A percentile compares a stretch with the other conserved stretches of the same genome.
Evolutionary conservation across 2,888 invertebrate species (phyloP).

Genomic region (Baccha elongata): DNA sequence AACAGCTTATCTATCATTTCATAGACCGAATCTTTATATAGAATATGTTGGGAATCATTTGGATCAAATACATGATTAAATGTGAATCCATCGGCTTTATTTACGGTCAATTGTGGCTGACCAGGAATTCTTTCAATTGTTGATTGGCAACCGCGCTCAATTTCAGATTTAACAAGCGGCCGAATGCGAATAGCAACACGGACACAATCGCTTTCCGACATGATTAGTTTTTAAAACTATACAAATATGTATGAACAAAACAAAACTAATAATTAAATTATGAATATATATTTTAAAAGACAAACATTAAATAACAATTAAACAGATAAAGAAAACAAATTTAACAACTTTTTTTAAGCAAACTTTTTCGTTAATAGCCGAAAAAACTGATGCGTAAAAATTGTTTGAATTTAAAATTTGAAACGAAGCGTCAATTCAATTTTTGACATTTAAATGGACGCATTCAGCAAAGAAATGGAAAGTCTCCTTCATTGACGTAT

Average conservation of each 20-base stretch:
- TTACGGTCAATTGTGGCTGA: slow-evolving; percentile 88
- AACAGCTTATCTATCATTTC: slow-evolving; percentile 90
- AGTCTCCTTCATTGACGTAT: too few species aligned
- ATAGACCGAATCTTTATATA: slow-evolving; percentile 89
- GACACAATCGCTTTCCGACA: slow-evolving; percentile 76
- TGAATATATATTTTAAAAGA: slow-evolving; percentile 20
- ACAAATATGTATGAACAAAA: background rate
- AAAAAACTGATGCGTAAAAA: background rate
- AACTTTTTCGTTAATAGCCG: too few species aligned
- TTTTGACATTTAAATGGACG: slow-evolving; percentile 24
- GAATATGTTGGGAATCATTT: slow-evolving; percentile 87
- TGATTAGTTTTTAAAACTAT: slow-evolving; percentile 4
- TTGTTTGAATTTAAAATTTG: slow-evolving; percentile 24
- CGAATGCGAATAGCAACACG: slow-evolving; percentile 92
- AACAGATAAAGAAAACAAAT: background rate
- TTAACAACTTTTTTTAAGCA: background rate
- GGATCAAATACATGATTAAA: slow-evolving; percentile 92
- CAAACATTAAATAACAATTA: slow-evolving; percentile 9
- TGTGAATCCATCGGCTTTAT: slow-evolving; percentile 88
- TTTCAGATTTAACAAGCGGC: slow-evolving; percentile 89
- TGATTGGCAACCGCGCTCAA: slow-evolving; percentile 88
- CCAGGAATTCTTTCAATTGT: slow-evolving; percentile 87
- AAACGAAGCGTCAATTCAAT: slow-evolving; percentile 1
- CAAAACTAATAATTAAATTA: slow-evolving; percentile 1
- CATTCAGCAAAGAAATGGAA: background rate